phyloP scores from a whole-genome alignment of 1,140 invertebrate species.

The Chymomyza costata region DNA sequence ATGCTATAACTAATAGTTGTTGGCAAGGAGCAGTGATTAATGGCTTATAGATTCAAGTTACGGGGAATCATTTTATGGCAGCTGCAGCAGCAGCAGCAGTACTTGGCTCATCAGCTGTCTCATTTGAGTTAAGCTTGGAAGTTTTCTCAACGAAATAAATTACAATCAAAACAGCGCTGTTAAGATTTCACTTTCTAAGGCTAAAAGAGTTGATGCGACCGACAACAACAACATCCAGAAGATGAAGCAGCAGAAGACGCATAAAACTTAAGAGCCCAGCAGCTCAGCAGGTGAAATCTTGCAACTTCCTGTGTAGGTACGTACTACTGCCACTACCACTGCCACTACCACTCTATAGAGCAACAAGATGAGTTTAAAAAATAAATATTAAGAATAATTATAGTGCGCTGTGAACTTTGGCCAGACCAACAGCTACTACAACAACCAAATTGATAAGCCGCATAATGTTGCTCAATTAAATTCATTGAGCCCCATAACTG shows the following conservation, averaged over 20 bases:
- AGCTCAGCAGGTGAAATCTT: constrained; percentile 47
- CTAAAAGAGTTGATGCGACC: no score
- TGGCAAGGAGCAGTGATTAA: constrained; percentile 37
- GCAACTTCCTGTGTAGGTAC: constrained; percentile 17
- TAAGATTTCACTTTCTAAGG: constrained; percentile 50
- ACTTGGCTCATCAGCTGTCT: no score
- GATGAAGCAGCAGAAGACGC: background rate
- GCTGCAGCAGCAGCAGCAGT: no score
- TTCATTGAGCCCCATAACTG: constrained; percentile 32
- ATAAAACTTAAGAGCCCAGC: background rate
- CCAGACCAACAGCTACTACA: no score
- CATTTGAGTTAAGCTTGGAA: background rate
- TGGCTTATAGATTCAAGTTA: constrained; percentile 22
- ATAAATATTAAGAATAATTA: constrained; percentile 52
- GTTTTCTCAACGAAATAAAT: constrained; percentile 17
- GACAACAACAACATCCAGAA: no score
- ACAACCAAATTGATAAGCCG: no score
- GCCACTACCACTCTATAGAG: no score
- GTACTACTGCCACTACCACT: no score
- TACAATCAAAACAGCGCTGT: constrained; percentile 28
- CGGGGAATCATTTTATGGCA: no score
- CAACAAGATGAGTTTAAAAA: no score
- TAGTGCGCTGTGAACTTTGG: constrained; percentile 12
- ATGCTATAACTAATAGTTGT: constrained; percentile 10
- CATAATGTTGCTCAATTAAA: constrained; percentile 49